These are phyloP conservation scores for Heterohyrax brucei DNA, from an alignment of 2,797 vertebrate genomes.

Conservation along the genomic window DNA sequence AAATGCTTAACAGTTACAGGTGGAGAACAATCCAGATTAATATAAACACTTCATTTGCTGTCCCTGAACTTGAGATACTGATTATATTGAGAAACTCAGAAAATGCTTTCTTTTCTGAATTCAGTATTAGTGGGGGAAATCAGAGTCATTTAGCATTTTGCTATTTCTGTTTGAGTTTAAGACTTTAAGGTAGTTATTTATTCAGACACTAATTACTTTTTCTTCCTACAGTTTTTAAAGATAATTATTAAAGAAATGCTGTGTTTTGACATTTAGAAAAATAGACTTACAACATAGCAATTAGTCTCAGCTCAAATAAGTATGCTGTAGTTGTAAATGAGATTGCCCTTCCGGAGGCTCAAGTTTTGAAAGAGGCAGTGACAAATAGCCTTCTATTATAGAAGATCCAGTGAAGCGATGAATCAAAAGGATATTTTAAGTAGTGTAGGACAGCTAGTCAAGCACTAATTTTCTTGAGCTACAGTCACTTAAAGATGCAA, in stretches of 20 bases:
- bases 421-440: slow-evolving; percentile 31
- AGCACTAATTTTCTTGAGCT: slow-evolving; percentile 4
- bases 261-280: background rate
- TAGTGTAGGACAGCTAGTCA: background rate
- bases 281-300: background rate
- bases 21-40: slow-evolving; percentile 59
- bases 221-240: slow-evolving; percentile 36
- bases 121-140: background rate
- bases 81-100: background rate
- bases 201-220: background rate
- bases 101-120: background rate
- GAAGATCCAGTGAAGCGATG: background rate
- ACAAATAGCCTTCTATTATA: background rate
- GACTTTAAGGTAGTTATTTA: slow-evolving; percentile 42
- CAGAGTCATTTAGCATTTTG: background rate
- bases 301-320: background rate
- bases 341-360: background rate
- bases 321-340: background rate
- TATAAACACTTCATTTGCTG: background rate
- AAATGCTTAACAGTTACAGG: slow-evolving; percentile 62
- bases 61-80: background rate
- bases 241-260: slow-evolving; percentile 59
- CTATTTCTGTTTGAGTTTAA: background rate
- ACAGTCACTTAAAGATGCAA: slow-evolving; percentile 24
- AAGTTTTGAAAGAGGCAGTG: background rate